A percentile compares a stretch with the other conserved stretches of the same genome.
These are phyloP conservation scores for Argyresthia albistria DNA, from an alignment of 2,888 invertebrate genomes.

Conservation along the genomic window DNA sequence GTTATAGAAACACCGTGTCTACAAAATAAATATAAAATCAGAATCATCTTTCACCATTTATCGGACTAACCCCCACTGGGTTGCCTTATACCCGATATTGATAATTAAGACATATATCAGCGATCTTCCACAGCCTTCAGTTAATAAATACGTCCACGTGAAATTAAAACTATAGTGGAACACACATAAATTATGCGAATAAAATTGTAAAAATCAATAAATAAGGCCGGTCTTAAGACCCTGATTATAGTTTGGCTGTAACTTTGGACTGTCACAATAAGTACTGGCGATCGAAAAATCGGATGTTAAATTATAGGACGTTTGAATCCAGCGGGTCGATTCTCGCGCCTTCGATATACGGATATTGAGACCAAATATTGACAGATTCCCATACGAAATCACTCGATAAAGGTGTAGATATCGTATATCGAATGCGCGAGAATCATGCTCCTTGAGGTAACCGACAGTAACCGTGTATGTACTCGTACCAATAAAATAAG, in stretches of 20 bases:
- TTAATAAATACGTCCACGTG: constrained; percentile 3
- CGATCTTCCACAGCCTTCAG: constrained; percentile 3
- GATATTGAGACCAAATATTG: too few relatives aligned
- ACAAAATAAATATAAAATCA: not conserved
- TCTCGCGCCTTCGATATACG: too few relatives aligned
- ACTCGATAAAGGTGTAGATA: too few relatives aligned
- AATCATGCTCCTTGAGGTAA: too few relatives aligned
- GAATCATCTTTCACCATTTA: not conserved
- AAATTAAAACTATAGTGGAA: constrained; percentile 4
- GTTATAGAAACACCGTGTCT: not conserved
- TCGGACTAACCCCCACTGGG: not conserved
- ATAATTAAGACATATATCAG: constrained; percentile 63
- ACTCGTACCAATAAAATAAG: too few relatives aligned
- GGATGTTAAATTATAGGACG: too few relatives aligned
- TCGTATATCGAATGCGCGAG: too few relatives aligned
- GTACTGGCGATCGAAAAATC: too few relatives aligned
- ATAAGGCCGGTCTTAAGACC: not conserved
- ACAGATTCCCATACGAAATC: too few relatives aligned
- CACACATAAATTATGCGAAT: constrained; percentile 3
- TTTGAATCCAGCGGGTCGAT: too few relatives aligned
- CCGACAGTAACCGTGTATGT: too few relatives aligned
- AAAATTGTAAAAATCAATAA: constrained; percentile 3
- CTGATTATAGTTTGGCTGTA: constrained; percentile 3
- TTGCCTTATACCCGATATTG: constrained; percentile 6
- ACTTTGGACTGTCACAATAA: constrained; percentile 1